phyloP scores from a whole-genome alignment of 1,140 invertebrate species.

The Psix sp. region DNA sequence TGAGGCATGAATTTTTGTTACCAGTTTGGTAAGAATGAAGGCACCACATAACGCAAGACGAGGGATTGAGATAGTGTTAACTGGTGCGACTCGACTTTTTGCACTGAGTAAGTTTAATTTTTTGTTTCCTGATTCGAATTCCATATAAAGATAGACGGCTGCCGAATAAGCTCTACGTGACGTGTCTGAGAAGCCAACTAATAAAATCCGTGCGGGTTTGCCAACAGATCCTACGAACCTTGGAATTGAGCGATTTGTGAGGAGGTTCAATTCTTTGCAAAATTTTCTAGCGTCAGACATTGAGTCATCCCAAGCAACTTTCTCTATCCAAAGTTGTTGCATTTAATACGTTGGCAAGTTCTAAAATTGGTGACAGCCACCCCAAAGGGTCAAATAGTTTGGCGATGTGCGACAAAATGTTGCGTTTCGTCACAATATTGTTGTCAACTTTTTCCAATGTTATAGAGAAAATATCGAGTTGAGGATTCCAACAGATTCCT shows the following conservation, averaged over 20 bases:
- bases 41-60: conserved; percentile 14
- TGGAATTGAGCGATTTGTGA: neutral
- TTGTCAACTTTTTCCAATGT: too few relatives aligned
- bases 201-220: neutral
- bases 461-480: too few relatives aligned
- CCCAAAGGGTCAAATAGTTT: too few relatives aligned
- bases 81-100: conserved; percentile 3
- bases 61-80: conserved; percentile 12
- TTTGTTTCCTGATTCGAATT: neutral
- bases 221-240: neutral
- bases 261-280: neutral
- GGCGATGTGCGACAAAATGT: too few relatives aligned
- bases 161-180: neutral
- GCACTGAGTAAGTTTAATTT: conserved; percentile 1
- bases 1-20: neutral
- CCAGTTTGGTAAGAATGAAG: neutral
- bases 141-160: neutral
- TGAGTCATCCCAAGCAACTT: too few relatives aligned
- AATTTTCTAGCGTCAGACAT: too few relatives aligned
- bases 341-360: too few relatives aligned
- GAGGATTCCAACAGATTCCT: too few relatives aligned
- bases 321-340: too few relatives aligned
- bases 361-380: too few relatives aligned
- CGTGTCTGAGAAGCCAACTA: neutral
- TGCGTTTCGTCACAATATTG: too few relatives aligned